Base-by-base conservation (phyloP, 1,140 invertebrate species). In the Megalonaias nervosa region DNA sequence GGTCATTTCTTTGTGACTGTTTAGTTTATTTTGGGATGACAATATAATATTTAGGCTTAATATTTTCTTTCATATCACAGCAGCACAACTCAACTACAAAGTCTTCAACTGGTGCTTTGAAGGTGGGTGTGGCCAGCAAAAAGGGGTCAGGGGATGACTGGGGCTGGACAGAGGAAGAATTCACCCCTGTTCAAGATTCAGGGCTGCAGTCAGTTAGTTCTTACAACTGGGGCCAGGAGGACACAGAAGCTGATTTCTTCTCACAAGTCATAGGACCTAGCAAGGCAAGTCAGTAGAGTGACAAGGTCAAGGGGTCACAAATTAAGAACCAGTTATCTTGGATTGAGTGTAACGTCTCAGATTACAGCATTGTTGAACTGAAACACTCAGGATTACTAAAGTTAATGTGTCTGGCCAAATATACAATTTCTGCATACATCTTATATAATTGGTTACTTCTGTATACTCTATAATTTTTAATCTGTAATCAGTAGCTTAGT, bases 121-220 rank as follows among this genome's bases (percentile, higher is more conserved):
- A 75, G 69, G 67, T 74, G 1, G 71, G 67, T 56, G 68, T 66
- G 12, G 16, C 62, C 17, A 66, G 75, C 16, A 75, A 77, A 74
- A 74, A 67, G 38, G 19, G 71, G 89, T 93, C 93, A 88, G 93
- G 89, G 79, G 90, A 92, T 77, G 91, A 91, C 80, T 91, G 91
- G 23, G 92, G 93, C 75, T 91, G 89, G 78, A 93, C 95, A 94
- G 95, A 95, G 70, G 95, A 96, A 83, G 93, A 93, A 5, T 95
- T 96, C 72, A 82, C 84, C 56, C 83, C 83, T 55, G 85, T 84
- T 2, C 83, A 84, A 55, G 82, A 85, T 67, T 81, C 68, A 48
- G 82, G 82, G 55, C 66, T 87, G 4, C 62, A 78, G 19, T 79
- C 86, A n/a, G 83, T 86, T 23, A 87, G 86, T 80, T 75, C 84